Conservation (phyloP, 2,888 invertebrate species). For the Slavum lentiscoides region DNA sequence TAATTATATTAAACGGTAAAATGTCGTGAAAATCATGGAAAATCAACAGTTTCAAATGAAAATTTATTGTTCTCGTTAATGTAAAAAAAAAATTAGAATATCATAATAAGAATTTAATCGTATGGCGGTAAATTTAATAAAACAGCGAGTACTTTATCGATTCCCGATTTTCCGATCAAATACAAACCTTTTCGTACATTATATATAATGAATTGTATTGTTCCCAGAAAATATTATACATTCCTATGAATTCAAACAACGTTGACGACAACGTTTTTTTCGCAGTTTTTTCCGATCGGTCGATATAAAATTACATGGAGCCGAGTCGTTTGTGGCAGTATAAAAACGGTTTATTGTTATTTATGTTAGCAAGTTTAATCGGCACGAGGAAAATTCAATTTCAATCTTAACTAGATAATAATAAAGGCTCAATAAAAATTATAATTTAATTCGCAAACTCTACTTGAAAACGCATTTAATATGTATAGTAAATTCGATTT, state of each 20-base stretch:
- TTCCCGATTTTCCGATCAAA: no score
- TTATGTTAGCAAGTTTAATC: conserved; percentile 6
- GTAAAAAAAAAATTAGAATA: no score
- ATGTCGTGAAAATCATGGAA: no score
- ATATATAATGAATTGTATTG: no score
- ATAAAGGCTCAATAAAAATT: neutral
- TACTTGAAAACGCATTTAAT: neutral
- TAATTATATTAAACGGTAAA: no score
- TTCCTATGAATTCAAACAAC: neutral
- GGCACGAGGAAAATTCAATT: conserved; percentile 8
- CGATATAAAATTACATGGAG: neutral
- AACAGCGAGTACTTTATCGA: no score
- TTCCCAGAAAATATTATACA: no score
- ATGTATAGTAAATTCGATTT: neutral
- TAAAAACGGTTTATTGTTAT: neutral
- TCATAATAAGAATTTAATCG: no score
- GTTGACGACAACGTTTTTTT: neutral
- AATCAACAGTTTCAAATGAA: no score
- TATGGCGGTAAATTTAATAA: no score
- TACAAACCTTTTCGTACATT: no score
- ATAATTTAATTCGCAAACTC: neutral
- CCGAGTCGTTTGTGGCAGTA: neutral
- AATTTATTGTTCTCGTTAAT: no score
- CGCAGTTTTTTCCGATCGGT: neutral
- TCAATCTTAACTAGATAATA: neutral